Evolutionary conservation across 2,113 vertebrate species (phyloP).

Genomic region (Seriola rivoliana): DNA sequence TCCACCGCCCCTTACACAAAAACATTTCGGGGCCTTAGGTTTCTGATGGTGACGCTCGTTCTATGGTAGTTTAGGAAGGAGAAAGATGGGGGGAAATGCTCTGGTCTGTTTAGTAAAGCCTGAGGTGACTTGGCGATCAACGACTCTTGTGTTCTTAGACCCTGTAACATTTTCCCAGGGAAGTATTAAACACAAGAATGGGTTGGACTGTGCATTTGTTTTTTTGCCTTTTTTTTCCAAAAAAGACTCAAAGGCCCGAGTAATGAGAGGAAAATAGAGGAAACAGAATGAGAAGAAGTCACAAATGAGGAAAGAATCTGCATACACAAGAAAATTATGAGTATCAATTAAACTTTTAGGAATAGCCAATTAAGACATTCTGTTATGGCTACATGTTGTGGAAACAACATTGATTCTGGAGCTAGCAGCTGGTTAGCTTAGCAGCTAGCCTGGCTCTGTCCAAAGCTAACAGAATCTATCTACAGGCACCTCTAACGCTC

Average conservation of each 20-base stretch:
- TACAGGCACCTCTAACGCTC: background rate
- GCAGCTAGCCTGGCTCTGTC: background rate
- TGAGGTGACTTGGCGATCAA: slow-evolving; percentile 73
- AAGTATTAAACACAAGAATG: slow-evolving; percentile 47
- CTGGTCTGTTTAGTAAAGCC: slow-evolving; percentile 50
- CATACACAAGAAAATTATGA: background rate
- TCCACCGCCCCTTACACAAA: slow-evolving; percentile 74
- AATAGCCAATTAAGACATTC: background rate
- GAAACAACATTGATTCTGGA: background rate
- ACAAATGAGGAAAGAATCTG: background rate
- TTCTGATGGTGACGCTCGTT: slow-evolving; percentile 53
- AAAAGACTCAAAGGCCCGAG: slow-evolving; percentile 10
- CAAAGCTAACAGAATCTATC: background rate
- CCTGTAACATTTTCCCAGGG: slow-evolving; percentile 75
- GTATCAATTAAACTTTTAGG: background rate
- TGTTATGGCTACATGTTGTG: too few relatives aligned
- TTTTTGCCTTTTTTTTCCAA: background rate
- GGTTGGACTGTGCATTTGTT: slow-evolving; percentile 10
- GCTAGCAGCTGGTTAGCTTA: background rate
- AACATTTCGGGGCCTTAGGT: slow-evolving; percentile 55
- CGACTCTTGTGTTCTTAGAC: slow-evolving; percentile 59
- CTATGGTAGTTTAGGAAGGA: slow-evolving; percentile 59
- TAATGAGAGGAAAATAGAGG: background rate
- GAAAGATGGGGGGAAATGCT: slow-evolving; percentile 55
- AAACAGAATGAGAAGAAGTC: slow-evolving; percentile 3